phyloP scores from a whole-genome alignment of 2,888 invertebrate genomes.

The Deilephila elpenor region DNA sequence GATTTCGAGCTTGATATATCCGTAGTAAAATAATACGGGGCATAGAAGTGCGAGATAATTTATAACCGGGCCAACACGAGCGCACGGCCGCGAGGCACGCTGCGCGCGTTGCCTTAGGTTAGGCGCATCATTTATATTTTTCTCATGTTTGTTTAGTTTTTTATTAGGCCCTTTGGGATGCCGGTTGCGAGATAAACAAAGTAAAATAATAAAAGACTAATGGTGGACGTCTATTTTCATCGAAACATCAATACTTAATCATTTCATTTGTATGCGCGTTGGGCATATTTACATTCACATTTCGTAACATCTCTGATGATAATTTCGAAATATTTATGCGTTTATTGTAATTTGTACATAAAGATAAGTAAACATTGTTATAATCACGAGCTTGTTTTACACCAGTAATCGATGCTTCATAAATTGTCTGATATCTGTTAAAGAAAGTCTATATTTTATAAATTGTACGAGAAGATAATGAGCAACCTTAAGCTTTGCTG shows the following conservation, averaged over 20 bases:
- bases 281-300: conserved; percentile 68
- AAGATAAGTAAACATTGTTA: conserved; percentile 4
- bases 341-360: conserved; percentile 8
- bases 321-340: conserved; percentile 58
- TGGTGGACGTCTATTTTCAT: conserved; percentile 75
- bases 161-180: conserved; percentile 72
- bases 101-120: conserved; percentile 74
- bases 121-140: conserved; percentile 83
- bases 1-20: conserved; percentile 76
- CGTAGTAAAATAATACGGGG: conserved; percentile 77
- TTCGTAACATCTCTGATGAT: conserved; percentile 66
- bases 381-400: not conserved
- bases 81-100: conserved; percentile 67
- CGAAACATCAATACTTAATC: conserved; percentile 77
- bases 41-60: conserved; percentile 78
- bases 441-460: not conserved
- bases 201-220: conserved; percentile 76
- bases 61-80: conserved; percentile 73
- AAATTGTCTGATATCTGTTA: not conserved
- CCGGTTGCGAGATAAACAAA: conserved; percentile 77
- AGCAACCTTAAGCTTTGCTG: not conserved
- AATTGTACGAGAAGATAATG: conserved; percentile 21
- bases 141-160: conserved; percentile 78
- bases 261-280: conserved; percentile 73
- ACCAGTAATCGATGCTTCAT: not conserved